A percentile compares a stretch with the other conserved stretches of the same genome.
Conservation (phyloP, 2,113 vertebrate genomes). For the Cricetomys ansorgei region DNA sequence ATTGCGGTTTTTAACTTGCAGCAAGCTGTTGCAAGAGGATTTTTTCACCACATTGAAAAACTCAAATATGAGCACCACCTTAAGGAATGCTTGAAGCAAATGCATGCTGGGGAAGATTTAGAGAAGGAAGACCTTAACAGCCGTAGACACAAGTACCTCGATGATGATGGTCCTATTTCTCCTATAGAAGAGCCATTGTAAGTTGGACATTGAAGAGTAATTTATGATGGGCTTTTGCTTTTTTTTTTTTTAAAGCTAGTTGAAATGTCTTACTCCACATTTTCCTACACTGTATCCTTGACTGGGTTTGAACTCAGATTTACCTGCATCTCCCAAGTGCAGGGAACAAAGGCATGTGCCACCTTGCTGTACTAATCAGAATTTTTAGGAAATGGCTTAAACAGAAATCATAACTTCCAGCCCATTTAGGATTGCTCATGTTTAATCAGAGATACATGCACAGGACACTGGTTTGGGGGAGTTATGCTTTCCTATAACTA, state of each 20-base stretch:
- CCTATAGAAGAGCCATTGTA: constrained; percentile 87
- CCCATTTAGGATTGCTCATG: background rate
- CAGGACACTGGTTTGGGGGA: background rate
- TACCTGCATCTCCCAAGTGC: background rate
- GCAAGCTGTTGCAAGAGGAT: constrained; percentile 86
- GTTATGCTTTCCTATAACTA: background rate
- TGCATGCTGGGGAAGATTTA: constrained; percentile 84
- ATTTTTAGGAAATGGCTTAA: too few relatives aligned
- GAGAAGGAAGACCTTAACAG: constrained; percentile 82
- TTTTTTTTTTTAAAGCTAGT: too few relatives aligned
- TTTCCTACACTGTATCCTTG: background rate
- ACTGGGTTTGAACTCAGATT: background rate
- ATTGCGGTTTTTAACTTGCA: constrained; percentile 55
- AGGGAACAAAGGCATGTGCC: background rate
- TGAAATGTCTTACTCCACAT: background rate
- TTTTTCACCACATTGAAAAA: constrained; percentile 85
- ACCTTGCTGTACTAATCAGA: background rate
- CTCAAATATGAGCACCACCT: constrained; percentile 87
- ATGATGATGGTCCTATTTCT: constrained; percentile 88
- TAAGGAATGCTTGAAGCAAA: constrained; percentile 82
- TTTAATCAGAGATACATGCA: background rate
- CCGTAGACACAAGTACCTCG: constrained; percentile 86
- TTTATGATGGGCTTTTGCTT: background rate
- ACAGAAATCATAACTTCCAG: too few relatives aligned
- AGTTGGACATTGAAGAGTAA: constrained; percentile 64